phyloP scores from a whole-genome alignment of 2,797 vertebrate species.

The Chelon labrosus region DNA sequence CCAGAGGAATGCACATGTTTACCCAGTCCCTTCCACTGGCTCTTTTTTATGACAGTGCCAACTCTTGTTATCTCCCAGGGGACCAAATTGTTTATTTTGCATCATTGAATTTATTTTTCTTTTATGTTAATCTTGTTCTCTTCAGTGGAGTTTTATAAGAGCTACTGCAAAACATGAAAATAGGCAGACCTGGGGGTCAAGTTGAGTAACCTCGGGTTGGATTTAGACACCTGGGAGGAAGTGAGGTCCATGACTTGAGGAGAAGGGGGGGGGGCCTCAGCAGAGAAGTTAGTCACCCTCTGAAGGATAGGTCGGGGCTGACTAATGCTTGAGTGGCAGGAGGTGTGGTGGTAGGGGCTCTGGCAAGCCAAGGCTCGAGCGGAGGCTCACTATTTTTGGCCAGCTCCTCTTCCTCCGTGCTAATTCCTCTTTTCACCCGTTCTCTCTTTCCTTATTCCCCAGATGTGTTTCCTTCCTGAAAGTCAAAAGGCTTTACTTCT shows the following conservation, averaged over 20 bases:
- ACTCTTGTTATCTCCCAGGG: slow-evolving; percentile 10
- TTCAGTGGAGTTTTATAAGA: background rate
- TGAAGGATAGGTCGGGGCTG: slow-evolving; percentile 67
- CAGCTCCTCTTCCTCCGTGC: slow-evolving; percentile 74
- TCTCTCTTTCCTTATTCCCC: slow-evolving; percentile 83
- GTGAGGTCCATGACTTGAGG: slow-evolving; percentile 51
- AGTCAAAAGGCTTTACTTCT: slow-evolving; percentile 83
- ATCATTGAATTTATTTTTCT: background rate
- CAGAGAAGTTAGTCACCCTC: slow-evolving; percentile 69
- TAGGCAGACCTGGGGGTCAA: background rate
- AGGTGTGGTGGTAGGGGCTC: slow-evolving; percentile 56
- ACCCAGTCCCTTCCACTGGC: slow-evolving; percentile 18
- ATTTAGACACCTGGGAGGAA: slow-evolving; percentile 65
- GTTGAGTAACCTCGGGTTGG: slow-evolving; percentile 34
- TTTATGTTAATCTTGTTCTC: background rate
- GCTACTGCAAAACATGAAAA: background rate
- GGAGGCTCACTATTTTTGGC: slow-evolving; percentile 80
- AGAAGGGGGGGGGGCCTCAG: slow-evolving; percentile 27
- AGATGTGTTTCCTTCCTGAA: slow-evolving; percentile 86
- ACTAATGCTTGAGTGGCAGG: slow-evolving; percentile 68
- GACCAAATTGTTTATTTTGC: slow-evolving; percentile 8
- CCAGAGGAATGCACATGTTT: slow-evolving; percentile 59
- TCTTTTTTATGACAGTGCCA: background rate
- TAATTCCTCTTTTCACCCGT: slow-evolving; percentile 84
- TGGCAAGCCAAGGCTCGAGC: slow-evolving; percentile 52